Percentiles rank a stretch among this genome's conserved stretches.
Evolutionary conservation across 2,113 vertebrate species (phyloP).

Genomic region (Mobula birostris): DNA sequence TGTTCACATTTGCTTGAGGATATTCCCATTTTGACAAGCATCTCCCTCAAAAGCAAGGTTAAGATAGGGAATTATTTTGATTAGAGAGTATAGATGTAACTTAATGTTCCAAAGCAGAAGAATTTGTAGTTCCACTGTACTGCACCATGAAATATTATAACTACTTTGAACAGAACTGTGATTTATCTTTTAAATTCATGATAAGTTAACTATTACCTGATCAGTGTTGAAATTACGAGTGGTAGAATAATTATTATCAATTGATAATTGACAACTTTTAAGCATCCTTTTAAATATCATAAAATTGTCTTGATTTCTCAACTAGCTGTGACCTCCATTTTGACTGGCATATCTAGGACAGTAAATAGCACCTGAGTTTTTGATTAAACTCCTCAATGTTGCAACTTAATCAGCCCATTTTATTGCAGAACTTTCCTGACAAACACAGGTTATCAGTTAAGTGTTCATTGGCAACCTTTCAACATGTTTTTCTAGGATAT

Average conservation of each 20-base stretch:
- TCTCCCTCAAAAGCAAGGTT: background rate
- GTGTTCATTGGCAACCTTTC: slow-evolving; percentile 13
- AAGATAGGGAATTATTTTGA: background rate
- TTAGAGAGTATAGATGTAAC: background rate
- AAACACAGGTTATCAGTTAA: slow-evolving; percentile 24
- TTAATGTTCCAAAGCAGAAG: background rate
- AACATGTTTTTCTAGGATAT: background rate
- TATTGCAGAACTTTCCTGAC: background rate
- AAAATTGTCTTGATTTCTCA: slow-evolving; percentile 23
- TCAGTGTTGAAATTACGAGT: background rate
- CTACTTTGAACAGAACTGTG: background rate
- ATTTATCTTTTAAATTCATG: background rate
- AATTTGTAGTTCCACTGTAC: background rate
- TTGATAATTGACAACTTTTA: background rate
- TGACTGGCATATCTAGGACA: background rate
- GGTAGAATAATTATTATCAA: background rate
- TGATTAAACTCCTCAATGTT: slow-evolving; percentile 25
- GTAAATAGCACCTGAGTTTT: slow-evolving; percentile 24
- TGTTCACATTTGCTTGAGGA: background rate
- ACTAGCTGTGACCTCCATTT: slow-evolving; percentile 2
- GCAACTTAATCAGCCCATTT: slow-evolving; percentile 25
- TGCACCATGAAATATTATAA: background rate
- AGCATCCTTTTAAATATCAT: background rate
- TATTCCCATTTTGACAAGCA: background rate
- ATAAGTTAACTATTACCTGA: background rate